phyloP scores from a whole-genome alignment of 2,113 vertebrate species.

The Poeciliopsis occidentalis region DNA sequence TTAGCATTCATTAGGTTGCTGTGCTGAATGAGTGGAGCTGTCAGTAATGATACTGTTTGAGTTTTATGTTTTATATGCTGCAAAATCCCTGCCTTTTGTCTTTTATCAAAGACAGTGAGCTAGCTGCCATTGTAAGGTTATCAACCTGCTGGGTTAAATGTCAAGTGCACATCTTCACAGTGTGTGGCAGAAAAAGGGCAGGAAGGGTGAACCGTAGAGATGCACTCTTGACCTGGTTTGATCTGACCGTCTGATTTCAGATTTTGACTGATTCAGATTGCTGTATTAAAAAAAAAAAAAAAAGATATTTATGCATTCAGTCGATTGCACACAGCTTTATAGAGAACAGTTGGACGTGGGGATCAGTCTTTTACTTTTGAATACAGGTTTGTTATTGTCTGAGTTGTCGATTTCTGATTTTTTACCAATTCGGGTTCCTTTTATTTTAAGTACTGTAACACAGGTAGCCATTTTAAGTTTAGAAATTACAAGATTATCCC shows the following conservation, averaged over 20 bases:
- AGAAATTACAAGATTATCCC: no score
- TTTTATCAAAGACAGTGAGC: background rate
- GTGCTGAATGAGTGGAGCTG: background rate
- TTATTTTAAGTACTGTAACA: no score
- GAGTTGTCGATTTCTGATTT: background rate
- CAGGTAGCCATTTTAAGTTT: no score
- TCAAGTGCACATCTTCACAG: background rate
- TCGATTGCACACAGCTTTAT: no score
- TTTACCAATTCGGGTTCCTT: no score
- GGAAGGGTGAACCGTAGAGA: background rate
- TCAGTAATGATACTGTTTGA: no score
- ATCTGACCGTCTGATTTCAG: background rate
- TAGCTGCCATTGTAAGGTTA: background rate
- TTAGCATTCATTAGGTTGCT: constrained; percentile 14
- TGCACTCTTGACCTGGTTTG: background rate
- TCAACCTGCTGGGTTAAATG: background rate
- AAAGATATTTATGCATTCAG: no score
- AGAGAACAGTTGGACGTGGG: no score
- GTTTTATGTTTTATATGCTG: no score
- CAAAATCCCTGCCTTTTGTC: background rate
- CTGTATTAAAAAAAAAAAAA: no score
- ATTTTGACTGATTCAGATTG: background rate
- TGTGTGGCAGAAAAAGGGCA: background rate
- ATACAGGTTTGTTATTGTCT: background rate
- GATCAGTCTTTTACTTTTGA: background rate